Evolutionary conservation across 2,888 invertebrate genomes (phyloP).

Genomic region (Cryptocheilus praepositus): DNA sequence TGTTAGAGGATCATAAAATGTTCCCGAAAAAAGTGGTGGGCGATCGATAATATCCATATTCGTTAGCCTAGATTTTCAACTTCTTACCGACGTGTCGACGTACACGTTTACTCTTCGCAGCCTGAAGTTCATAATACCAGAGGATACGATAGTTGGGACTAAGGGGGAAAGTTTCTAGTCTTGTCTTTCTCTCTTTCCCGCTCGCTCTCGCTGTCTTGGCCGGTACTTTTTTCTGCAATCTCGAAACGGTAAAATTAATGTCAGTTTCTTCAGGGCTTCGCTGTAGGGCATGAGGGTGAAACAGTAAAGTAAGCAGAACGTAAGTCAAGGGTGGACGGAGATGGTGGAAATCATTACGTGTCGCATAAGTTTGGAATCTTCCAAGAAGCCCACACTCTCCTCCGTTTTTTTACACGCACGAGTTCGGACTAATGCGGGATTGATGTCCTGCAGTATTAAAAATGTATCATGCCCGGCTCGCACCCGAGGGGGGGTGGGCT

Average conservation of each 20-base stretch:
- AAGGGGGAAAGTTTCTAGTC: constrained; percentile 10
- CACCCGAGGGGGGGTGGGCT: constrained; percentile 41
- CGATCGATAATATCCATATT: not conserved
- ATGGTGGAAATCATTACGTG: constrained; percentile 24
- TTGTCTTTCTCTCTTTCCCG: too few relatives aligned
- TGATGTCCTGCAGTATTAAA: constrained; percentile 63
- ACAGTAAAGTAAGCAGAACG: constrained; percentile 12
- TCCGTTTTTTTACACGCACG: constrained; percentile 43
- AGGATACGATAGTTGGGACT: not conserved
- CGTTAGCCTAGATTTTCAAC: constrained; percentile 1
- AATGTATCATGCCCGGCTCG: constrained; percentile 60
- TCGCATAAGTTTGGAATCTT: constrained; percentile 36
- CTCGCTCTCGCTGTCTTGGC: not conserved
- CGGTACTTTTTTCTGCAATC: constrained; percentile 25
- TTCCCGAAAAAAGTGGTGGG: not conserved
- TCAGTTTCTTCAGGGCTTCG: constrained; percentile 11
- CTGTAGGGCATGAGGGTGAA: constrained; percentile 21
- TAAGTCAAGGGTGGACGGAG: constrained; percentile 7
- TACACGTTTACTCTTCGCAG: not conserved
- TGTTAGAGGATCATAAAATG: too few relatives aligned
- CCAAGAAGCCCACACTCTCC: constrained; percentile 41
- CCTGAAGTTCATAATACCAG: constrained; percentile 4
- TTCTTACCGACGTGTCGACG: not conserved
- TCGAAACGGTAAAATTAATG: constrained; percentile 21
- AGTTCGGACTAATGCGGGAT: constrained; percentile 57